Evolutionary conservation across 2,113 vertebrate genomes (phyloP).

Genomic region (Cygnus buccinator): DNA sequence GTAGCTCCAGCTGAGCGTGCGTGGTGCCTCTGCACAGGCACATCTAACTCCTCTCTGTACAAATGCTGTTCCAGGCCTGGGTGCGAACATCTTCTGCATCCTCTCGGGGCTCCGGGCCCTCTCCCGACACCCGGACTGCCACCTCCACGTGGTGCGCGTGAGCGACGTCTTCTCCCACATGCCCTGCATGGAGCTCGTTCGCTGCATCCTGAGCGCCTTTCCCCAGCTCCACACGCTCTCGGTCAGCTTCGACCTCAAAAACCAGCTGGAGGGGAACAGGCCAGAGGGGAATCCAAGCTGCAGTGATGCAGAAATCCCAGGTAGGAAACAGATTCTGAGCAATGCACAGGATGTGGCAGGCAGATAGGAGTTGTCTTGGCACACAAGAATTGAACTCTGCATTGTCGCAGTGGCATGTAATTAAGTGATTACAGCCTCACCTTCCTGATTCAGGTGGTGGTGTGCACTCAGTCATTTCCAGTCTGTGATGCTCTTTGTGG

Average conservation of each 20-base stretch:
- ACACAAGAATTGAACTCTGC: accelerated
- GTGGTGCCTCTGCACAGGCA: background rate
- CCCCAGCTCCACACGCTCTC: conserved; percentile 75
- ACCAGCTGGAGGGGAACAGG: conserved; percentile 63
- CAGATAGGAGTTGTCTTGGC: background rate
- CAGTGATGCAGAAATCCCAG: conserved; percentile 75
- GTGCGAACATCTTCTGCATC: conserved; percentile 77
- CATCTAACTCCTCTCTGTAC: conserved; percentile 9
- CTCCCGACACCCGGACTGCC: conserved; percentile 63
- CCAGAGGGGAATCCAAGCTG: conserved; percentile 51
- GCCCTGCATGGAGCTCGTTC: conserved; percentile 77
- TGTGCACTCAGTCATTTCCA: background rate
- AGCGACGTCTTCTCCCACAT: conserved; percentile 80
- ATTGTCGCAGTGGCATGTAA: background rate
- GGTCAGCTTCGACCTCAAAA: conserved; percentile 80
- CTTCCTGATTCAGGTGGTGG: background rate
- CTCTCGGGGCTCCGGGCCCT: conserved; percentile 77
- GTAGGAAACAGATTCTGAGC: conserved; percentile 42
- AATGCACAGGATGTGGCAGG: background rate
- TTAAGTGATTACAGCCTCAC: background rate
- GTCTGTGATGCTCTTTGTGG: background rate
- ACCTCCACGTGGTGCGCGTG: conserved; percentile 73
- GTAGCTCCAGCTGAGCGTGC: background rate
- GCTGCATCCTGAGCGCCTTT: conserved; percentile 70
- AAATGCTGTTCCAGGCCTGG: conserved; percentile 73